Percentiles rank a stretch among this genome's conserved stretches.
Evolutionary conservation across 2,113 vertebrate species (phyloP).

Genomic region (Cyprinodon tularosa): DNA sequence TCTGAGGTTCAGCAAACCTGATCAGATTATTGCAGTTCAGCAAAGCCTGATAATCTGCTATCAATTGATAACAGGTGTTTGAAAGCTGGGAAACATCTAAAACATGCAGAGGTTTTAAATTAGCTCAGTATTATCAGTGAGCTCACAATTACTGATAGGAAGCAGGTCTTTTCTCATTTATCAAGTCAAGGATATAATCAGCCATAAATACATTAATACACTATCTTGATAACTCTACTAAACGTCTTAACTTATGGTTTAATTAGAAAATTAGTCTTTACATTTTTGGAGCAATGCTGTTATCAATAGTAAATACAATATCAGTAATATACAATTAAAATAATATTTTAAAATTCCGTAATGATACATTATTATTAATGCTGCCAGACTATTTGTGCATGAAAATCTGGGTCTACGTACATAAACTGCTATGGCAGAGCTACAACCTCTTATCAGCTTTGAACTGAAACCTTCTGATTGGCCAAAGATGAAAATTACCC

Average conservation of each 20-base stretch:
- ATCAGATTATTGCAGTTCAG: too few relatives aligned
- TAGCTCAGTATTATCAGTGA: neutral
- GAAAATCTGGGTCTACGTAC: conserved; percentile 7
- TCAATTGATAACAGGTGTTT: too few relatives aligned
- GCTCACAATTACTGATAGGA: too few relatives aligned
- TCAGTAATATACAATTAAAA: too few relatives aligned
- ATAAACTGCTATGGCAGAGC: conserved; percentile 14
- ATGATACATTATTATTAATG: neutral
- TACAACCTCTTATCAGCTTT: neutral
- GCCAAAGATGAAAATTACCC: conserved; percentile 15
- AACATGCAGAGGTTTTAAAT: neutral
- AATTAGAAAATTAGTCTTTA: neutral
- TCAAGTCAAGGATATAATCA: neutral
- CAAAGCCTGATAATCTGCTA: too few relatives aligned
- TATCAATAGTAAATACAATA: neutral
- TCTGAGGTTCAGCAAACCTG: too few relatives aligned
- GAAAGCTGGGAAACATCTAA: too few relatives aligned
- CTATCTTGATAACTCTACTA: neutral
- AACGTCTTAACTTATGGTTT: neutral
- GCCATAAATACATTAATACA: neutral
- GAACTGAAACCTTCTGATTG: conserved; percentile 17
- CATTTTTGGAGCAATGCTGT: neutral
- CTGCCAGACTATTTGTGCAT: conserved; percentile 8
- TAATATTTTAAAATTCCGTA: too few relatives aligned
- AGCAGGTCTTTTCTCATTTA: too few relatives aligned